Percentiles rank a stretch among this genome's conserved stretches.
Evolutionary conservation across 30 jellyfish, hydroid and myxozoan genomes (phyloP).

Genomic region (Cassiopea xamachana): DNA sequence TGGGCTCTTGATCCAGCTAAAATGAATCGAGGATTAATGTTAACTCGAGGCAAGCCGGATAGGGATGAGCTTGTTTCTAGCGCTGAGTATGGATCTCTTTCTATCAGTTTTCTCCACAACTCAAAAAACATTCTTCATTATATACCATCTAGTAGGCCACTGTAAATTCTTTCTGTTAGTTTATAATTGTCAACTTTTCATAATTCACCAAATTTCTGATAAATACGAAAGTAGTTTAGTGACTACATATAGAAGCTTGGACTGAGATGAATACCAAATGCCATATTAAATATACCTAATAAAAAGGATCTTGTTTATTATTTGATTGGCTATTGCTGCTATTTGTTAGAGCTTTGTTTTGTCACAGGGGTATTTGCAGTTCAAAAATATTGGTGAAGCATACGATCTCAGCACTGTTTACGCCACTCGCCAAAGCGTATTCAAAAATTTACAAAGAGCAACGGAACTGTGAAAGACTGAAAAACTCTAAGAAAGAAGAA

Average conservation of each 20-base stretch:
- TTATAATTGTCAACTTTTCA: too few relatives aligned
- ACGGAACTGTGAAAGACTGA: constrained; percentile 45
- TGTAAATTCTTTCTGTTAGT: too few relatives aligned
- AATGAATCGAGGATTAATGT: constrained; percentile 81
- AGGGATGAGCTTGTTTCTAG: constrained; percentile 59
- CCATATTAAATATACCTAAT: too few relatives aligned
- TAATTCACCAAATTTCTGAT: too few relatives aligned
- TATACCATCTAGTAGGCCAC: too few relatives aligned
- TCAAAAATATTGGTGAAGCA: constrained; percentile 29
- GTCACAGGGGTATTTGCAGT: constrained; percentile 66
- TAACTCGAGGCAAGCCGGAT: constrained; percentile 80
- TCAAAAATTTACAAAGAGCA: constrained; percentile 67
- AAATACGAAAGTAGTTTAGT: too few relatives aligned
- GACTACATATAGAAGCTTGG: too few relatives aligned
- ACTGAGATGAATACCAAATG: too few relatives aligned
- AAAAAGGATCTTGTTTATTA: too few relatives aligned
- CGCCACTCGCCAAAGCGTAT: constrained; percentile 62
- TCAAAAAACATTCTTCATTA: too few relatives aligned
- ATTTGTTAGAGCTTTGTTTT: too few relatives aligned
- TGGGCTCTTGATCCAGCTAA: constrained; percentile 91
- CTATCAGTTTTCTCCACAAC: neutral
- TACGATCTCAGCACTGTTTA: constrained; percentile 24
- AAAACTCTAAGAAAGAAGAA: constrained; percentile 74
- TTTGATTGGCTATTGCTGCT: too few relatives aligned
- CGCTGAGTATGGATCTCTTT: constrained; percentile 52